Base-by-base conservation (phyloP, 2,113 vertebrate species). In the Scalopus aquaticus region DNA sequence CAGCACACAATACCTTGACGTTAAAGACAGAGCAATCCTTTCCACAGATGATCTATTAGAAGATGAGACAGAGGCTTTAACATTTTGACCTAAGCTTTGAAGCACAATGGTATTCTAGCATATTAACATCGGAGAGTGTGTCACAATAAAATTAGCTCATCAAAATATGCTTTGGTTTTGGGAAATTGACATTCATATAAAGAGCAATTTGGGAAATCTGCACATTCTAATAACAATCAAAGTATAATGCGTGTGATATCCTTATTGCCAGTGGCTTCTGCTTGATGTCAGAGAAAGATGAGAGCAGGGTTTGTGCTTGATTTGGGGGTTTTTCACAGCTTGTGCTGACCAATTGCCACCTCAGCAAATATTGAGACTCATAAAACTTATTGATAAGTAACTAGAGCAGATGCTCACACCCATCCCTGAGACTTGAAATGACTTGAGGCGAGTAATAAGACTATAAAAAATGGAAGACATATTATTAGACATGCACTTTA, bases 391-490 rank as follows among this genome's bases (percentile, higher is more conserved):
- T 16, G 7, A 69, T 56, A 8, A 62, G 35, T 17, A 84, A 84
- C n/a, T 67, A 89, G 65, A 58, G 22, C 46, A 39, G 54, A 22
- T 56, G 30, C 70, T 35, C 44, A 22, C 37, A 15, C 30, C 72
- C 9, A 10, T 78, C 15, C 69, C 49, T 44, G 42, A 90, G 51
- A 73, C 32, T 32, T 72, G 12, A 94, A 88, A 24, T 42, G 60
- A 93, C 39, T 86, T 70, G 74, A 91, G 56, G 56, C 12, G 3
- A 85, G 54, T 91, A 91, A 97, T 69, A 88, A 62, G 91, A 90
- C 20, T 54, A 64, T 60, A 62, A 54, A 86, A 92, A 84, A 60
- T 28, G 85, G 87, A 87, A 65, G n/a, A 70, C 46, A 54, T 35
- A 6, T 64, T 77, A 95, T 73, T 83, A 83, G 35, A 91, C 89